Percentiles rank a stretch among this genome's conserved stretches.
Conservation (phyloP, 2,797 vertebrate species). For the Neosilurus hyrtlii region DNA sequence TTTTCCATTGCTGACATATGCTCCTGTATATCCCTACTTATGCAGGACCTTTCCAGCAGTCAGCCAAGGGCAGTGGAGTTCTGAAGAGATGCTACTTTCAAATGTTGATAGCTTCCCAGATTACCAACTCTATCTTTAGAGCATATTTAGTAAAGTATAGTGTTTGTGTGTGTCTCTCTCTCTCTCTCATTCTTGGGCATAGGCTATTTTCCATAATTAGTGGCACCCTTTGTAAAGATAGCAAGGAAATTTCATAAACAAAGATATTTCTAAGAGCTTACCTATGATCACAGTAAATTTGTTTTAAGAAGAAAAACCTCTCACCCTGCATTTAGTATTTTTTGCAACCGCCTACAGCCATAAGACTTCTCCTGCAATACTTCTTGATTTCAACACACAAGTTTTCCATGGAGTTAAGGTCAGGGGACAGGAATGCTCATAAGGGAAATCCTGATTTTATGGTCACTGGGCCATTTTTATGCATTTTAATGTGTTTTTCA, state of each 20-base stretch:
- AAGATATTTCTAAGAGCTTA: too few species aligned
- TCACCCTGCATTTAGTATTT: not conserved
- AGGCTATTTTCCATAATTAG: not conserved
- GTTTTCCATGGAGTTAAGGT: not conserved
- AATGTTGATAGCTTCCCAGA: too few species aligned
- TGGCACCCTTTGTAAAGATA: not conserved
- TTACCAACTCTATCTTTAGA: too few species aligned
- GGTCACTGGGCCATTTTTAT: not conserved
- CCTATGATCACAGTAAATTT: not conserved
- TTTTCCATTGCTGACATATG: not conserved
- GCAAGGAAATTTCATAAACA: not conserved
- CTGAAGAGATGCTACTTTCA: too few species aligned
- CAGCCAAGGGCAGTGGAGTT: too few species aligned
- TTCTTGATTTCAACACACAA: not conserved
- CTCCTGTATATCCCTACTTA: too few species aligned
- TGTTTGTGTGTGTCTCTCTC: too few species aligned
- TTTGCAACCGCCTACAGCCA: not conserved
- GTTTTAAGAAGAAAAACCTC: not conserved
- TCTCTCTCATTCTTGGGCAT: not conserved
- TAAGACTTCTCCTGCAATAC: not conserved
- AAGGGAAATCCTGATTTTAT: not conserved
- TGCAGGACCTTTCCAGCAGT: too few species aligned
- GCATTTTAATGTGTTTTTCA: not conserved
- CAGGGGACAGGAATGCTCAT: not conserved
- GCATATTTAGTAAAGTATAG: too few species aligned